phyloP scores from a whole-genome alignment of 1,140 invertebrate genomes.

The Drosophila kanapiae region DNA sequence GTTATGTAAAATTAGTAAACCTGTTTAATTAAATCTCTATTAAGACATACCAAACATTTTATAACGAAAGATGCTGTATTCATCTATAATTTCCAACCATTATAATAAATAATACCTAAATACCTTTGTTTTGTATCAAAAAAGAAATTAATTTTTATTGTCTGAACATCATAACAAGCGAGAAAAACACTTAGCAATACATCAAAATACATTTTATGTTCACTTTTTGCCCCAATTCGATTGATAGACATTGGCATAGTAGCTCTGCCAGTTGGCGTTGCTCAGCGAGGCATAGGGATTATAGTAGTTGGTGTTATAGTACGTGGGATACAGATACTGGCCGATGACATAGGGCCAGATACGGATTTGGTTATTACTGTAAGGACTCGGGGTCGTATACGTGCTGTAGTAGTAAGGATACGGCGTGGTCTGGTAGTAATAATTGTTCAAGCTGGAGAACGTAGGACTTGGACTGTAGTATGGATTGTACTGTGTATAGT shows the following conservation, averaged over 20 bases:
- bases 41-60: neutral
- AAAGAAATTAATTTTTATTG: conserved; percentile 25
- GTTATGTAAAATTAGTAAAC: conserved; percentile 4
- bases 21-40: neutral
- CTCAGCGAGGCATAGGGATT: conserved; percentile 67
- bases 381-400: conserved; percentile 51
- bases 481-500: conserved; percentile 65
- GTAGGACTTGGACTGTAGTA: conserved; percentile 64
- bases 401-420: conserved; percentile 66
- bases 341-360: conserved; percentile 80
- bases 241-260: conserved; percentile 66
- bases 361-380: conserved; percentile 56
- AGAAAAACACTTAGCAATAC: conserved; percentile 4
- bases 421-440: conserved; percentile 60
- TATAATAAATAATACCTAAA: neutral
- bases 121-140: conserved; percentile 1
- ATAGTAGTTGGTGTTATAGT: conserved; percentile 62
- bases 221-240: conserved; percentile 64
- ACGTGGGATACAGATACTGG: conserved; percentile 71
- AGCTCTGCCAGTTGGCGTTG: conserved; percentile 61
- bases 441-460: conserved; percentile 62
- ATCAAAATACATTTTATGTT: neutral
- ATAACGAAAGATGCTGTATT: neutral
- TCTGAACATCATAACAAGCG: conserved; percentile 21
- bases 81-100: neutral